These are phyloP conservation scores for Phaethornis superciliosus DNA, from an alignment of 2,113 vertebrate species.

Conservation along the genomic window DNA sequence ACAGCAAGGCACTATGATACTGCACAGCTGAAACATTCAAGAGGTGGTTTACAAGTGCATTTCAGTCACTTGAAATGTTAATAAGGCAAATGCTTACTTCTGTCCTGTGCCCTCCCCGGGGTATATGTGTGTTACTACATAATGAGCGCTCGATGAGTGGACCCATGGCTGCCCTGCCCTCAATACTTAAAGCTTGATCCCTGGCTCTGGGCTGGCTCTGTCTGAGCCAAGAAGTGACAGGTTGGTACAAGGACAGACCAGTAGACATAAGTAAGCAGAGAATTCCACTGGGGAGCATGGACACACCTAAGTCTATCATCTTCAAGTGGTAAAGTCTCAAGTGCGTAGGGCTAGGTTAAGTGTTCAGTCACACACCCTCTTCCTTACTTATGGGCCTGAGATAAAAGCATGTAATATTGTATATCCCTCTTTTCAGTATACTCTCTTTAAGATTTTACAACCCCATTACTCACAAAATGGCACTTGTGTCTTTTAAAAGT, in stretches of 20 bases:
- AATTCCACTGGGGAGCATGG: background rate
- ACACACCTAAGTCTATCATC: background rate
- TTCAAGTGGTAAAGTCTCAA: background rate
- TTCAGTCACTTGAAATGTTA: background rate
- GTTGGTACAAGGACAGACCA: background rate
- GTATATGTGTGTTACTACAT: background rate
- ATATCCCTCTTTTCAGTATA: background rate
- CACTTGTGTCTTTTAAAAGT: background rate
- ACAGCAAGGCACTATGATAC: background rate
- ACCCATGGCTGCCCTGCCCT: background rate
- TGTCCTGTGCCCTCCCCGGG: background rate
- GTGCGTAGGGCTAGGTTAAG: accelerated
- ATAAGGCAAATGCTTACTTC: background rate
- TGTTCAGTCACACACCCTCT: background rate
- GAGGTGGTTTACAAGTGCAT: background rate
- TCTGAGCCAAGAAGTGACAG: background rate
- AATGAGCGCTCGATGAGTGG: background rate
- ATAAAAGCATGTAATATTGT: background rate
- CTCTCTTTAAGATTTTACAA: background rate
- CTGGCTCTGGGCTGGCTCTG: background rate
- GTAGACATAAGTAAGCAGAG: background rate
- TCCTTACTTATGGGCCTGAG: background rate
- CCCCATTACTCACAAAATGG: background rate
- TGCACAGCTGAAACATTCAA: background rate
- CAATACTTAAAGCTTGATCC: background rate